A percentile compares a stretch with the other conserved stretches of the same genome.
Conservation (phyloP, 2,888 invertebrate species). For the Biston stratarius region DNA sequence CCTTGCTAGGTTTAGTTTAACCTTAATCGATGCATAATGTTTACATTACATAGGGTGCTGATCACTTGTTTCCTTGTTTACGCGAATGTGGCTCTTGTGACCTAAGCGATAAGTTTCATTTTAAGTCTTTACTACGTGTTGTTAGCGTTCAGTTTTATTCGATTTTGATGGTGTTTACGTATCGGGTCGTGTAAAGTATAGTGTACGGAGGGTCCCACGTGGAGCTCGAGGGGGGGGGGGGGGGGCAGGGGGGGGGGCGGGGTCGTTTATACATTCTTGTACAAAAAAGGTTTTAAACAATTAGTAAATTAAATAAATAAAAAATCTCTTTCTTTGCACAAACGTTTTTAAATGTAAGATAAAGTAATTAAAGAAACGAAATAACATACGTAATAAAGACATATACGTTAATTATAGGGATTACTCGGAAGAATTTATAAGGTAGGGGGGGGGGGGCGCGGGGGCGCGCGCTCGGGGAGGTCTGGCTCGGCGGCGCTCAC, state of each 20-base stretch:
- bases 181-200: constrained; percentile 51
- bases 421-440: constrained; percentile 82
- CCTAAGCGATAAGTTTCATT: constrained; percentile 41
- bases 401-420: constrained; percentile 85
- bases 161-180: constrained; percentile 48
- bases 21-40: constrained; percentile 66
- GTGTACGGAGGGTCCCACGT: constrained; percentile 28
- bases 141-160: constrained; percentile 54
- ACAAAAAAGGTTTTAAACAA: constrained; percentile 70
- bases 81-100: constrained; percentile 43
- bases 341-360: constrained; percentile 75
- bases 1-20: constrained; percentile 61
- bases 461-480: constrained; percentile 34
- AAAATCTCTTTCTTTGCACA: constrained; percentile 77
- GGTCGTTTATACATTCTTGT: constrained; percentile 61
- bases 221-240: neutral
- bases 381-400: constrained; percentile 87
- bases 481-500: constrained; percentile 1
- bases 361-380: constrained; percentile 70
- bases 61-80: constrained; percentile 56
- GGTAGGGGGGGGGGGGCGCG: constrained; percentile 54
- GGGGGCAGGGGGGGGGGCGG: constrained; percentile 43
- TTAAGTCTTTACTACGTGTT: constrained; percentile 55
- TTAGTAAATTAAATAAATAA: constrained; percentile 45
- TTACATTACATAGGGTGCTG: constrained; percentile 62